A percentile compares a stretch with the other conserved stretches of the same genome.
Conservation (phyloP, 2,113 vertebrate species). For the Climacteris rufus region DNA sequence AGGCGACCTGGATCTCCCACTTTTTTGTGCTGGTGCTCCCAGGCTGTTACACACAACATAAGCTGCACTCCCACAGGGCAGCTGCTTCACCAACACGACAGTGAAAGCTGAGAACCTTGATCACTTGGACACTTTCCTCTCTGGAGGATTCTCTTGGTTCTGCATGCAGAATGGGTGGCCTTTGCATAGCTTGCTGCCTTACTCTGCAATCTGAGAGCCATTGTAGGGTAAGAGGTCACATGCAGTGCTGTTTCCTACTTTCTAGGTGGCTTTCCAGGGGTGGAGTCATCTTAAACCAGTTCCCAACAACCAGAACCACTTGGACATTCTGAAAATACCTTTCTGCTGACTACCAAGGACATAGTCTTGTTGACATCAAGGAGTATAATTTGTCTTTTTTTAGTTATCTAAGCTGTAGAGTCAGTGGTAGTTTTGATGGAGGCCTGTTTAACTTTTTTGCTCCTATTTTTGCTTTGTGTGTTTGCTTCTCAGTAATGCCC, state of each 20-base stretch:
- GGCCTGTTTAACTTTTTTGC: not conserved
- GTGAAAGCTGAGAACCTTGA: not conserved
- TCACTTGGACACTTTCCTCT: not conserved
- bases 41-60: not conserved
- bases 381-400: not conserved
- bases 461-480: not conserved
- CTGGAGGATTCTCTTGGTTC: not conserved
- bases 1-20: fast-evolving
- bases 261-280: not conserved
- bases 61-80: not conserved
- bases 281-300: not conserved
- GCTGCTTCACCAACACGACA: not conserved
- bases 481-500: not conserved
- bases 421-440: not conserved
- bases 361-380: not conserved
- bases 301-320: not conserved
- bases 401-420: not conserved
- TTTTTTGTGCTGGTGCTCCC: not conserved
- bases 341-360: not conserved
- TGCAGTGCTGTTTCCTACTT: not conserved
- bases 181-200: fast-evolving
- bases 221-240: fast-evolving
- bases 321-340: not conserved
- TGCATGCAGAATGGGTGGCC: not conserved
- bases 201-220: not conserved